Evolutionary conservation across 2,888 invertebrate species (phyloP), one percentile per base, ranked within the genome.

Genomic region (Scaptomyza reducta): DNA sequence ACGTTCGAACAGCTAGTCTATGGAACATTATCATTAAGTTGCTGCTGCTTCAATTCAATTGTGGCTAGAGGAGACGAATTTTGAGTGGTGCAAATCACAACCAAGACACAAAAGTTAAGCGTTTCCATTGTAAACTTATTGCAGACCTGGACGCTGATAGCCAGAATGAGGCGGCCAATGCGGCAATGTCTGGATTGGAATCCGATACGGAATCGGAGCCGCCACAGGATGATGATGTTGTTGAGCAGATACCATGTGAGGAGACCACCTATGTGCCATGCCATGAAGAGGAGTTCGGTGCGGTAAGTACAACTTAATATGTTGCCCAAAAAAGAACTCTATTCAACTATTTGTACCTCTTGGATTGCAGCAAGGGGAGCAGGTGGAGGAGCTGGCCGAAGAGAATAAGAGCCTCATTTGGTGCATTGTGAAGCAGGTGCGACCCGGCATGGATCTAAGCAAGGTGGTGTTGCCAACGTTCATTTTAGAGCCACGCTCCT

Each of bases 371-470:
- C 95, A 95, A 16, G 96, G 96, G 0, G 96, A 96, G 88, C 95
- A 98, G 88, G 96, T 97, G 2, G 97, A 98, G 89, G 98, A 98
- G 89, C 94, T 98, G 22, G 97, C 96, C 0, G 98, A 98, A 61
- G 98, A 98, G 91, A 97, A 98, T 92, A 98, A 98, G 91, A 97
- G 97, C 16, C 93, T 98, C 44, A 95, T 98, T 82, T 98, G 98
- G 98, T 96, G 96, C 90, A 93, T 98, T 40, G 94, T 98, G 87
- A 98, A 98, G 92, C 98, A 98, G 93, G 97, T 98, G 35, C 94
- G 98, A 14, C 98, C 98, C 0, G 98, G 98, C 49, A 98, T 98
- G 98, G 98, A 98, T 92, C 93, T 98, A 31, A 93, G 94, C 78
- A 92, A 91, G 75, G 96, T 98, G 45, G 97, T 98, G 13, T 92